Conservation (phyloP, 2,113 vertebrate species). For the Campylorhamphus procurvoides region DNA sequence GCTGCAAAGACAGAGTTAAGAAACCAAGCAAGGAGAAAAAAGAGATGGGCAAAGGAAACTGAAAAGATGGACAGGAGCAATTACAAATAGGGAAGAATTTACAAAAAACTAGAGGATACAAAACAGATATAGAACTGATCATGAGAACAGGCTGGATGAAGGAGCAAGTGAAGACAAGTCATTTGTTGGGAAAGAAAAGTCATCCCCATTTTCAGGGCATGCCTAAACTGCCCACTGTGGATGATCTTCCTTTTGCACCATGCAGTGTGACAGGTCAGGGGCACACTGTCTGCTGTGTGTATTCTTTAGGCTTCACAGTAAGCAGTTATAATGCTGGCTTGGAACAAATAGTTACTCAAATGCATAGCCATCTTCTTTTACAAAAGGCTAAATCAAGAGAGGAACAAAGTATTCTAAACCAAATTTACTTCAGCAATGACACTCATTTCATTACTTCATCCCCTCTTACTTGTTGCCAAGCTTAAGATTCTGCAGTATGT, state of each 20-base stretch:
- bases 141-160: neutral
- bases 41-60: neutral
- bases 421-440: neutral
- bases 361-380: neutral
- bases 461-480: neutral
- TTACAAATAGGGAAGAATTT: neutral
- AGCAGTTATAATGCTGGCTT: neutral
- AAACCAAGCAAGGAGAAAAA: neutral
- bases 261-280: neutral
- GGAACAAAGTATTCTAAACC: neutral
- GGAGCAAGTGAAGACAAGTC: neutral
- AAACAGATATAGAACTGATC: neutral
- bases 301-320: neutral
- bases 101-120: neutral
- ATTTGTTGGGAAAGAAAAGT: neutral
- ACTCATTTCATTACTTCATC: neutral
- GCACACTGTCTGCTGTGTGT: neutral
- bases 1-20: neutral
- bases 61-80: neutral
- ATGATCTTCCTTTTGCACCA: neutral
- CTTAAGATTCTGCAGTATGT: neutral
- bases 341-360: neutral
- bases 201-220: neutral
- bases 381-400: neutral
- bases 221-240: too few relatives aligned